Conservation (phyloP, 2,113 vertebrate species). For the Pogona vitticeps region DNA sequence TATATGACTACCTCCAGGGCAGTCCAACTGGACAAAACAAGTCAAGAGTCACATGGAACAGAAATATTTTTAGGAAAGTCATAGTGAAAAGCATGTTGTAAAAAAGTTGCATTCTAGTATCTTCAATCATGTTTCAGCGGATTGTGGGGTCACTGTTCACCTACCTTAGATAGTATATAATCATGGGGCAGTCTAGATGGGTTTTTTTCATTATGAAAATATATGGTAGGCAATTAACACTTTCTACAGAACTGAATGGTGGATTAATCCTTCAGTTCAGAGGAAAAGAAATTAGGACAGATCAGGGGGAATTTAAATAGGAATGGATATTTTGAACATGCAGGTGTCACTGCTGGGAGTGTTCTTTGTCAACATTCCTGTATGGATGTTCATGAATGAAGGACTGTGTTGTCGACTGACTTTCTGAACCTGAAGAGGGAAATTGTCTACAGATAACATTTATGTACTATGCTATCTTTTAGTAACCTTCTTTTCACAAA, state of each 20-base stretch:
- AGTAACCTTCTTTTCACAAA: background rate
- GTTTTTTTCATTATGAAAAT: background rate
- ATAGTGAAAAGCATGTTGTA: background rate
- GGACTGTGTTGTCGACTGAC: background rate
- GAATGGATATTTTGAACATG: background rate
- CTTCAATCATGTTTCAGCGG: background rate
- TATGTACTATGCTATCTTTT: background rate
- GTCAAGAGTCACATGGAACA: background rate
- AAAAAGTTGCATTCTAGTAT: background rate
- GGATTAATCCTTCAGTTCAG: background rate
- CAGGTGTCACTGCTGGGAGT: background rate
- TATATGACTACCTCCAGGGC: background rate
- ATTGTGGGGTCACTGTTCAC: background rate
- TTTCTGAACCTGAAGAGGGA: background rate
- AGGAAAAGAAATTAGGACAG: background rate
- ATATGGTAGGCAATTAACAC: background rate
- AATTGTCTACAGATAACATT: background rate
- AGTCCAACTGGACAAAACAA: background rate
- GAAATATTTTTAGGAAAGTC: background rate
- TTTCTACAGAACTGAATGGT: background rate
- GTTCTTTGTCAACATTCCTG: no score
- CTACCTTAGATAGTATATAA: rapidly evolving
- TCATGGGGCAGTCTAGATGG: background rate
- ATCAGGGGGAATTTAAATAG: slow-evolving; percentile 31
- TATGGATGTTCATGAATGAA: background rate